These are phyloP conservation scores for Nyctibius bracteatus DNA, from an alignment of 2,113 vertebrate species.

Conservation along the genomic window DNA sequence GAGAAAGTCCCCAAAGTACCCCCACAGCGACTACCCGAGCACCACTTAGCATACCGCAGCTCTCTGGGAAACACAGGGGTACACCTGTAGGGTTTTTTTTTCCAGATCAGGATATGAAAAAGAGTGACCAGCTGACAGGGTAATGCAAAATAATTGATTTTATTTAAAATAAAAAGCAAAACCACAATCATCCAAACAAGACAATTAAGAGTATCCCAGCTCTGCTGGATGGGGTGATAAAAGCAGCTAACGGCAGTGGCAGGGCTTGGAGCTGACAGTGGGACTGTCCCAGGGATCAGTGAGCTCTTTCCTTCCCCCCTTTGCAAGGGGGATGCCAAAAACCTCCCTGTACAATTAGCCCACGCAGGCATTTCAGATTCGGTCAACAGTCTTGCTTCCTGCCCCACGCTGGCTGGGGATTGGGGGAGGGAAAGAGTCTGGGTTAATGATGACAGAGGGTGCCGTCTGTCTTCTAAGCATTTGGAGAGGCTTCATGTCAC, in stretches of 20 bases:
- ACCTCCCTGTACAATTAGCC: accelerated
- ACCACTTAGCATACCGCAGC: accelerated
- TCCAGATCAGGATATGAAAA: background rate
- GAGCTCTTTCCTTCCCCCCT: background rate
- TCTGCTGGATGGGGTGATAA: slow-evolving; percentile 37
- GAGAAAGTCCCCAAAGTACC: background rate
- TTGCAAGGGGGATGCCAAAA: background rate
- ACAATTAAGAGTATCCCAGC: slow-evolving; percentile 47
- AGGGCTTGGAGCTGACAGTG: background rate
- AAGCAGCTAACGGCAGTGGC: slow-evolving; percentile 17
- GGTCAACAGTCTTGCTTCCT: background rate
- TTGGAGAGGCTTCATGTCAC: background rate
- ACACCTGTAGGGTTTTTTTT: background rate
- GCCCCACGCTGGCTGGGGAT: background rate
- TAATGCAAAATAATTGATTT: slow-evolving; percentile 70
- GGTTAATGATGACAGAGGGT: background rate
- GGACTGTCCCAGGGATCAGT: background rate
- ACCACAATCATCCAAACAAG: slow-evolving; percentile 40
- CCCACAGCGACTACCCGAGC: accelerated
- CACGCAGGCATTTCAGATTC: background rate
- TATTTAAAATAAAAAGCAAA: slow-evolving; percentile 70
- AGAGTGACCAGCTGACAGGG: background rate
- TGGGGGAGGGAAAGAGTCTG: background rate
- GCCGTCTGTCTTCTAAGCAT: background rate
- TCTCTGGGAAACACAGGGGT: background rate